Conservation (phyloP, 2,113 vertebrate genomes). For the Brachirus orientalis region DNA sequence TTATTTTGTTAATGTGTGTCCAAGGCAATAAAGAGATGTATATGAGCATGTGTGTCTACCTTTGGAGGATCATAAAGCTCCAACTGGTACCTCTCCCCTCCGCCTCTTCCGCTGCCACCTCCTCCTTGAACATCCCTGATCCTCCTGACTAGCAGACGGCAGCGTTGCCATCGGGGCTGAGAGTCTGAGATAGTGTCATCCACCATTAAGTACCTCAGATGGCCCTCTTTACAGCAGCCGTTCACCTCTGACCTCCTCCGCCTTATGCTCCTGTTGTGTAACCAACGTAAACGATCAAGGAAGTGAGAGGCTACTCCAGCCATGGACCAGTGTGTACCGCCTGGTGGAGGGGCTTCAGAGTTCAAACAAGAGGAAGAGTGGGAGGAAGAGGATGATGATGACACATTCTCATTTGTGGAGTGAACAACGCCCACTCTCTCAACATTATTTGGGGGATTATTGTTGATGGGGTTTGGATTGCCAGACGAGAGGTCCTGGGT, state of each 20-base stretch:
- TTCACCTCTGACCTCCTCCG: constrained; percentile 74
- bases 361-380: constrained; percentile 63
- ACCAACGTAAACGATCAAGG: constrained; percentile 67
- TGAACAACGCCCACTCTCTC: constrained; percentile 58
- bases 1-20: too few species aligned
- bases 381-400: constrained; percentile 62
- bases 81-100: constrained; percentile 82
- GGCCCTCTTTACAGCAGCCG: constrained; percentile 87
- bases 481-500: constrained; percentile 59
- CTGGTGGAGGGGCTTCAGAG: constrained; percentile 62
- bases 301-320: constrained; percentile 41
- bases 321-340: constrained; percentile 31
- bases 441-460: constrained; percentile 43
- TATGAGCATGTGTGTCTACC: constrained; percentile 79
- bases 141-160: constrained; percentile 89
- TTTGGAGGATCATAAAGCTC: constrained; percentile 97
- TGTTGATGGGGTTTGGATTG: constrained; percentile 40
- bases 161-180: constrained; percentile 89
- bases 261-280: constrained; percentile 81
- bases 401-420: constrained; percentile 48
- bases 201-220: constrained; percentile 90
- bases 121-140: constrained; percentile 63
- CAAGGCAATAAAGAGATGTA: too few species aligned
- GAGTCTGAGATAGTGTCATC: constrained; percentile 91
- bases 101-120: constrained; percentile 30